Conservation (phyloP, 2,797 vertebrate species). For the Heteromormyrus szaboi region DNA sequence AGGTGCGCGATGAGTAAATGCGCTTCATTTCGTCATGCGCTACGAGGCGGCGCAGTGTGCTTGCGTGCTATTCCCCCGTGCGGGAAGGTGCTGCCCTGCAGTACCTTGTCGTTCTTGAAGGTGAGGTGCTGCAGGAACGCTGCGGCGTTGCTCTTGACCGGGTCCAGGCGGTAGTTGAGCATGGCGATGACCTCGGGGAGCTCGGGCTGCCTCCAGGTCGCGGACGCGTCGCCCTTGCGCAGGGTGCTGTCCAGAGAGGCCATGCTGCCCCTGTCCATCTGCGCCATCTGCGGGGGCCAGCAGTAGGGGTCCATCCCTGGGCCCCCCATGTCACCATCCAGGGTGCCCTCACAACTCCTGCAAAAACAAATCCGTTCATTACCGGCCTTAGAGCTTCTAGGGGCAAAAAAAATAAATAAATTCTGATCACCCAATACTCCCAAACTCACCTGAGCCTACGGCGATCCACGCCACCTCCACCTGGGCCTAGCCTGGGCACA, state of each 20-base stretch:
- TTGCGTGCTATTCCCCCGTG: not conserved
- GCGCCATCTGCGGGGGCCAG: conserved; percentile 74
- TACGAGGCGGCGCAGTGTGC: not conserved
- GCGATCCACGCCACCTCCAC: conserved; percentile 54
- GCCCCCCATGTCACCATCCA: conserved; percentile 72
- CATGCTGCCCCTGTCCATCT: conserved; percentile 86
- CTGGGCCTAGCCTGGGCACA: conserved; percentile 63
- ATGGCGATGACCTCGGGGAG: conserved; percentile 91
- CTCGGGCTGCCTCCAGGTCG: conserved; percentile 85
- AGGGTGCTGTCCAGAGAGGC: conserved; percentile 91
- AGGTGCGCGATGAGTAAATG: not conserved
- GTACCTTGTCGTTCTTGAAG: conserved; percentile 88
- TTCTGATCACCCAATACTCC: not conserved
- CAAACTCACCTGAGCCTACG: conserved; percentile 72
- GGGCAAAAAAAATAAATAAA: not conserved
- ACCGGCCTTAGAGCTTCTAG: not conserved
- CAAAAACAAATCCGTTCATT: not conserved
- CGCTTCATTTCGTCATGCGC: not conserved
- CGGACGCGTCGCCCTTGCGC: conserved; percentile 61
- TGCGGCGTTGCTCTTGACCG: conserved; percentile 87
- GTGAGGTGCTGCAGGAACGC: conserved; percentile 93
- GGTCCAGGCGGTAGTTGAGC: conserved; percentile 88
- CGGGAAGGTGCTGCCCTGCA: no score
- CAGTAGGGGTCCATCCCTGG: conserved; percentile 69
- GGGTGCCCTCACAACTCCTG: conserved; percentile 85